Conservation (phyloP, 2,888 invertebrate species). For the Apantesis nais region DNA sequence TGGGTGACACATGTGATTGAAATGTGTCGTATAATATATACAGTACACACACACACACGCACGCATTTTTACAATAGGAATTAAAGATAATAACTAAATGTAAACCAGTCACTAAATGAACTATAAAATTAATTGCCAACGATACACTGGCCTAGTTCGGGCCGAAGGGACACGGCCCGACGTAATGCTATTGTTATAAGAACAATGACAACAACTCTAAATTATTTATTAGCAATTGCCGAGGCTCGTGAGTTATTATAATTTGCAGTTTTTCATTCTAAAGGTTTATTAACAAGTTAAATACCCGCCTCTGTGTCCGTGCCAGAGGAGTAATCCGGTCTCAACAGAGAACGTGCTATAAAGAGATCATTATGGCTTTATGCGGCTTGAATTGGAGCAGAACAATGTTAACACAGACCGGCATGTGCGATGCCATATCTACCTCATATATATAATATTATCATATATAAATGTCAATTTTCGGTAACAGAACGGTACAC, state of each 20-base stretch:
- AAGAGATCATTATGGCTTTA: slow-evolving; percentile 83
- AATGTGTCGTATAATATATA: slow-evolving; percentile 77
- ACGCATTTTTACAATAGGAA: slow-evolving; percentile 79
- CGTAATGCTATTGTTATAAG: slow-evolving; percentile 58
- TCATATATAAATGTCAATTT: slow-evolving; percentile 53
- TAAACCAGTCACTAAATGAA: slow-evolving; percentile 84
- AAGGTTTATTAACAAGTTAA: slow-evolving; percentile 75
- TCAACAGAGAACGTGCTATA: slow-evolving; percentile 60
- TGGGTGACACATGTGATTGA: slow-evolving; percentile 63
- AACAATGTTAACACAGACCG: slow-evolving; percentile 62
- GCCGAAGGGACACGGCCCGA: slow-evolving; percentile 50
- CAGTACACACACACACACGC: slow-evolving; percentile 80
- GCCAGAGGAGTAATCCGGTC: slow-evolving; percentile 37
- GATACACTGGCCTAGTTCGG: slow-evolving; percentile 79
- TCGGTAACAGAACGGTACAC: slow-evolving; percentile 66
- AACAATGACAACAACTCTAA: slow-evolving; percentile 70
- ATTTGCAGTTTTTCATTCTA: slow-evolving; percentile 70
- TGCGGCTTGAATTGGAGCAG: slow-evolving; percentile 66
- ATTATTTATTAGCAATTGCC: slow-evolving; percentile 66
- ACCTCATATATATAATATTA: slow-evolving; percentile 63
- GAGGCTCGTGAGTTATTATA: slow-evolving; percentile 72
- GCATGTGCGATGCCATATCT: slow-evolving; percentile 66
- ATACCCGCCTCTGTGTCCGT: slow-evolving; percentile 61
- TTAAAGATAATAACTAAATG: slow-evolving; percentile 78
- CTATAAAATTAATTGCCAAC: slow-evolving; percentile 83